Evolutionary conservation across 2,797 vertebrate genomes (phyloP).

Genomic region (Neosilurus mollespiculum): DNA sequence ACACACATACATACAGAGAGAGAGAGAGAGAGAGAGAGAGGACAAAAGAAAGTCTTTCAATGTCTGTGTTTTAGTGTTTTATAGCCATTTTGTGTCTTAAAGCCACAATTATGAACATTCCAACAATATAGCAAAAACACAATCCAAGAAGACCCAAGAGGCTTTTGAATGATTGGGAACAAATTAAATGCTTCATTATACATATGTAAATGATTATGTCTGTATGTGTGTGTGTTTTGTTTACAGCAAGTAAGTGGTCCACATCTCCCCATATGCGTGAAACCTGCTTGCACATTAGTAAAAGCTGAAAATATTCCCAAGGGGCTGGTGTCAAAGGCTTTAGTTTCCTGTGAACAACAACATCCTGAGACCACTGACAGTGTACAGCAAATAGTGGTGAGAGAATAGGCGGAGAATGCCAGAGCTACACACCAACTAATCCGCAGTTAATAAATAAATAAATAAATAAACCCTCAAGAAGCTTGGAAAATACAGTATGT

Average conservation of each 20-base stretch:
- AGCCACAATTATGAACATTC: conserved; percentile 12
- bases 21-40: not conserved
- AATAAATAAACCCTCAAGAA: not conserved
- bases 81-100: conserved; percentile 5
- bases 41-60: conserved; percentile 18
- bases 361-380: conserved; percentile 4
- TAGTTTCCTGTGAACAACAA: conserved; percentile 21
- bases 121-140: conserved; percentile 1
- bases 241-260: conserved; percentile 25
- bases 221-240: conserved; percentile 22
- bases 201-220: conserved; percentile 18
- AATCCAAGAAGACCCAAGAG: conserved; percentile 14
- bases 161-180: not conserved
- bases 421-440: not conserved
- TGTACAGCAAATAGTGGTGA: not conserved
- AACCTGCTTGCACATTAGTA: not conserved
- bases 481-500: not conserved
- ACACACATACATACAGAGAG: too few species aligned
- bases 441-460: not conserved
- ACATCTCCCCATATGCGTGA: conserved; percentile 42
- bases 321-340: not conserved
- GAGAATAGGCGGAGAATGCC: not conserved
- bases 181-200: not conserved
- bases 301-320: conserved; percentile 3
- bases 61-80: conserved; percentile 17